These are phyloP conservation scores for Epinotia demarniana DNA, from an alignment of 2,888 invertebrate species.

Conservation along the genomic window DNA sequence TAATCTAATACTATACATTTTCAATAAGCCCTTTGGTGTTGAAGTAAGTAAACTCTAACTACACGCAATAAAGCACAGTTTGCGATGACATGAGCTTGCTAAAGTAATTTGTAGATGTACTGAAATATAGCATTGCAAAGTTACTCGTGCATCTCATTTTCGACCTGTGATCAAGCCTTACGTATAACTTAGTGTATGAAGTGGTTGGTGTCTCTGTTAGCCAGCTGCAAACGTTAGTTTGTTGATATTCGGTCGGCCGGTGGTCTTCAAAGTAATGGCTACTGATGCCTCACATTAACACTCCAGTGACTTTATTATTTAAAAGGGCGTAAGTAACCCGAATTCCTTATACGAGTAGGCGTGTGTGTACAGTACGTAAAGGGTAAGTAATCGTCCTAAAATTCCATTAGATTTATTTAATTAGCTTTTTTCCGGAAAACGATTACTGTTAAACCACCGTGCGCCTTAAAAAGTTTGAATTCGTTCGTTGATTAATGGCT, in stretches of 20 bases:
- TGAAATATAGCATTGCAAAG: conserved; percentile 11
- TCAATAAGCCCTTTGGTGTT: neutral
- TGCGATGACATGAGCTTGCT: conserved; percentile 2
- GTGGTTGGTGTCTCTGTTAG: neutral
- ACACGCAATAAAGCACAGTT: neutral
- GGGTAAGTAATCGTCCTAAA: neutral
- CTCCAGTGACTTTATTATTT: neutral
- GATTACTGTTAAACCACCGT: conserved; percentile 27
- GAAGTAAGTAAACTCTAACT: neutral
- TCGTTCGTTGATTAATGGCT: conserved; percentile 4
- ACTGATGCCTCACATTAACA: conserved; percentile 28
- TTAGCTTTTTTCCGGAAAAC: conserved; percentile 31
- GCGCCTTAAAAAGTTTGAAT: conserved; percentile 26
- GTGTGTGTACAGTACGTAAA: no score
- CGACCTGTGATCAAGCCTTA: neutral
- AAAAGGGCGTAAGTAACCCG: neutral
- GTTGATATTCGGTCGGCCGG: conserved; percentile 21
- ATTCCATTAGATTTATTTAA: conserved; percentile 37
- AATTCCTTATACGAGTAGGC: no score
- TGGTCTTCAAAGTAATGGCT: conserved; percentile 32
- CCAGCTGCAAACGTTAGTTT: neutral
- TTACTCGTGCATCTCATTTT: neutral
- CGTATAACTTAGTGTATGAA: neutral
- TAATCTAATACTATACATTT: conserved; percentile 1
- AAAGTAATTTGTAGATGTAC: conserved; percentile 7